Evolutionary conservation across 2,113 vertebrate genomes (phyloP).

Genomic region (Tautogolabrus adspersus): DNA sequence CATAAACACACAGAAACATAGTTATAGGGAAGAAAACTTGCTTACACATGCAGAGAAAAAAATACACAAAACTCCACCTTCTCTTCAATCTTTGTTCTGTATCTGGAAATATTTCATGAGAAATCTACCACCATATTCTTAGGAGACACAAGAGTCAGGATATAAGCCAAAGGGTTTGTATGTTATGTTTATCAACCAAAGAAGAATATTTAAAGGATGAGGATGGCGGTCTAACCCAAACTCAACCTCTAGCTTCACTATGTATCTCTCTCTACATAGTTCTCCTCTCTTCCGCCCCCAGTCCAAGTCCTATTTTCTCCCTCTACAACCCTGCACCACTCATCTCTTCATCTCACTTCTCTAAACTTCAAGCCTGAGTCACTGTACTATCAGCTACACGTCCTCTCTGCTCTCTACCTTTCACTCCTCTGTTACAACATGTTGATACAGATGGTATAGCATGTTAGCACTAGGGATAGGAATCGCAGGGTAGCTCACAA

Average conservation of each 20-base stretch:
- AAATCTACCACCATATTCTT: conserved; percentile 15
- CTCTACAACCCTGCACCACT: conserved; percentile 29
- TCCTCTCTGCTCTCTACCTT: conserved; percentile 9
- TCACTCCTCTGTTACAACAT: conserved; percentile 1
- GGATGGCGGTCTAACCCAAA: conserved; percentile 3
- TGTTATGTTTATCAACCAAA: conserved; percentile 4
- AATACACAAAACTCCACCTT: conserved; percentile 10
- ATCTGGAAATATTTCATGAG: conserved; percentile 41
- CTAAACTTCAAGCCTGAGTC: conserved; percentile 43
- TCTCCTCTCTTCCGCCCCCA: conserved; percentile 37
- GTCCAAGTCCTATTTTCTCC: conserved; percentile 30
- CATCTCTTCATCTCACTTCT: conserved; percentile 48
- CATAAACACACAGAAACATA: conserved; percentile 34
- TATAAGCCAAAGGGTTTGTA: conserved; percentile 11
- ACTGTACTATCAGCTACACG: conserved; percentile 30
- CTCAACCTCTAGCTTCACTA: conserved; percentile 4
- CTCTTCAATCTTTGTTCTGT: conserved; percentile 8
- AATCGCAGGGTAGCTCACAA: too few species aligned
- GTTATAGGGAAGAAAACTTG: conserved; percentile 33
- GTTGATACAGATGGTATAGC: background rate
- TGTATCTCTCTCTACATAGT: conserved; percentile 7
- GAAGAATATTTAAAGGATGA: conserved; percentile 13
- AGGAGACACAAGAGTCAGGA: conserved; percentile 10
- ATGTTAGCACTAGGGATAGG: too few species aligned
- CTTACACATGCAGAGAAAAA: conserved; percentile 5